A percentile compares a stretch with the other conserved stretches of the same genome.
phyloP scores from a whole-genome alignment of 2,888 invertebrate genomes.

The Tetheella fluctuosa region DNA sequence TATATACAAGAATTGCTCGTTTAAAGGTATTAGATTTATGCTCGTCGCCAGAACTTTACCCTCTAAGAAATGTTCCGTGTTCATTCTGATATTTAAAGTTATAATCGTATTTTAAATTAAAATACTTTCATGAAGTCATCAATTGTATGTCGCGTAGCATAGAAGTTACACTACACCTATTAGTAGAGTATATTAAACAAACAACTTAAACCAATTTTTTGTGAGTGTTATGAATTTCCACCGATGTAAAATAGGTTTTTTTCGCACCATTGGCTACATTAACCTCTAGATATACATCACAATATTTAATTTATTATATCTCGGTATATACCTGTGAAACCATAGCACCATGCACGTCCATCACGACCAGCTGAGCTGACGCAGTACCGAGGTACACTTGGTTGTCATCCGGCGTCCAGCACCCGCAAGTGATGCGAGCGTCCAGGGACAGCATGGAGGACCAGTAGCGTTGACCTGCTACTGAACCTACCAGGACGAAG shows the following conservation, averaged over 20 bases:
- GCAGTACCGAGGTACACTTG: slow-evolving; percentile 98
- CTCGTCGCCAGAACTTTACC: neutral
- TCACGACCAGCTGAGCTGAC: slow-evolving; percentile 96
- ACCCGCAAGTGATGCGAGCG: slow-evolving; percentile 96
- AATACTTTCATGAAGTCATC: neutral
- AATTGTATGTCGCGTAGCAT: neutral
- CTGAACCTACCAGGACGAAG: slow-evolving; percentile 98
- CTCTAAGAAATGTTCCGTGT: slow-evolving; percentile 11
- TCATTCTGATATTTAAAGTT: neutral
- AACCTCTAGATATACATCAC: no score
- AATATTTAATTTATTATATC: no score
- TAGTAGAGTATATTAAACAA: neutral
- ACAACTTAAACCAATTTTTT: neutral
- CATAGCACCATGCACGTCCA: slow-evolving; percentile 98
- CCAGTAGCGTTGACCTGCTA: slow-evolving; percentile 99
- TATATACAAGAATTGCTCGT: no score
- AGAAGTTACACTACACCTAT: neutral
- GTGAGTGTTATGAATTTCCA: no score
- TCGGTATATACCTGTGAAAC: slow-evolving; percentile 95
- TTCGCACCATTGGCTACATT: no score
- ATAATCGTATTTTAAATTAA: neutral
- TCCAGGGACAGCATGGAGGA: slow-evolving; percentile 98
- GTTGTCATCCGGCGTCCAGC: slow-evolving; percentile 99
- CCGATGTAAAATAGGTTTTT: no score
- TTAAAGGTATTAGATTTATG: no score